These are phyloP conservation scores for Achatina immaculata DNA, from an alignment of 1,140 invertebrate species.

Conservation along the genomic window DNA sequence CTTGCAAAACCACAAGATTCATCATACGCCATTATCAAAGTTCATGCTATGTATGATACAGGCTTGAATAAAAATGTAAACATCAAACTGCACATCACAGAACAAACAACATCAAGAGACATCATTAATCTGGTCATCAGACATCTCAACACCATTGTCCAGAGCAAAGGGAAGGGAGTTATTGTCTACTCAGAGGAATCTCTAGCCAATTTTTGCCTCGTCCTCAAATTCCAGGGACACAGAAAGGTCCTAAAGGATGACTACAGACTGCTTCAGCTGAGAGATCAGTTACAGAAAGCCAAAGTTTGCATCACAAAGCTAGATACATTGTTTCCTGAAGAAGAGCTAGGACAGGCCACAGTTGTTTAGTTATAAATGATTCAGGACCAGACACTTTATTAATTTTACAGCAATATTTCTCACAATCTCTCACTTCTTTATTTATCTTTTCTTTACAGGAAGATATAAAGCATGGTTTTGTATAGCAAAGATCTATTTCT, in stretches of 20 bases:
- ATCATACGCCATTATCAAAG: slow-evolving; percentile 74
- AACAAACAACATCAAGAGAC: slow-evolving; percentile 89
- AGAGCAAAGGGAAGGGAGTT: slow-evolving; percentile 84
- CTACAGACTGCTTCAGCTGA: slow-evolving; percentile 88
- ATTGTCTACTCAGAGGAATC: slow-evolving; percentile 82
- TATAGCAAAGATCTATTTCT: no score
- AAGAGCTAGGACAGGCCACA: slow-evolving; percentile 19
- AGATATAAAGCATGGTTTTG: no score
- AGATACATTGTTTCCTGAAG: slow-evolving; percentile 26
- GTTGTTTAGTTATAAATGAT: slow-evolving; percentile 6
- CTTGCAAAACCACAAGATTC: slow-evolving; percentile 3
- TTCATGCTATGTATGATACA: slow-evolving; percentile 95
- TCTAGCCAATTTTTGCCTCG: slow-evolving; percentile 87
- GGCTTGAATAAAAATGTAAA: slow-evolving; percentile 91
- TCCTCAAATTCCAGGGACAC: slow-evolving; percentile 91
- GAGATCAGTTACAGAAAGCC: slow-evolving; percentile 23
- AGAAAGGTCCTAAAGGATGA: slow-evolving; percentile 93
- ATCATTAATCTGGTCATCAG: slow-evolving; percentile 94
- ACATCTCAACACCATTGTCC: slow-evolving; percentile 94
- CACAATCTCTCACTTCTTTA: not conserved
- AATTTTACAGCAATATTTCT: no score
- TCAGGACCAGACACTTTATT: not conserved
- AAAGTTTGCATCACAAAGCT: slow-evolving; percentile 30
- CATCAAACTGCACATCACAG: slow-evolving; percentile 91
- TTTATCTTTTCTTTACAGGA: not conserved